phyloP scores from a whole-genome alignment of 2,888 invertebrate genomes.

The Fragum whitleyi region DNA sequence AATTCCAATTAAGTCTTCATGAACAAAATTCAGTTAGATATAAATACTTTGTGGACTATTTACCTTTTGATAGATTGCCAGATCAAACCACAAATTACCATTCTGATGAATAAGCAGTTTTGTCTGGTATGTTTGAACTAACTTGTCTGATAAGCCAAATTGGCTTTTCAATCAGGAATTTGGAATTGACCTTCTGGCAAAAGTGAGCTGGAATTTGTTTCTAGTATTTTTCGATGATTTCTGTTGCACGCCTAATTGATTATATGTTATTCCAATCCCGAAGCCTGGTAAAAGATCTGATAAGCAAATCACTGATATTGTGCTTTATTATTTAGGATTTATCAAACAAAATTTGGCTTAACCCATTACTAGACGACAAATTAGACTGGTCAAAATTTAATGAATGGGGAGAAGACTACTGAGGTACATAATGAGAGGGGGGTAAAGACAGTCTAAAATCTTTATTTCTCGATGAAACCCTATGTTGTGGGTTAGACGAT shows the following conservation, averaged over 20 bases:
- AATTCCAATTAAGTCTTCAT: too few relatives aligned
- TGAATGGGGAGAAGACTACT: too few relatives aligned
- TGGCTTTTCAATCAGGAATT: constrained; percentile 4
- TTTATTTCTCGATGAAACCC: too few relatives aligned
- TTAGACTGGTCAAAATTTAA: too few relatives aligned
- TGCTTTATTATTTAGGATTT: too few relatives aligned
- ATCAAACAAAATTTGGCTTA: too few relatives aligned
- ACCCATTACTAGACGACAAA: too few relatives aligned
- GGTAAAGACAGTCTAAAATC: too few relatives aligned
- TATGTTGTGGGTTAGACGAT: too few relatives aligned
- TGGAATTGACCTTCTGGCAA: not conserved
- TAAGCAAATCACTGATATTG: not conserved
- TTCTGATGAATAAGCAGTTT: constrained; percentile 25
- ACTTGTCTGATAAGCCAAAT: not conserved
- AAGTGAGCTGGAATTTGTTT: constrained; percentile 1
- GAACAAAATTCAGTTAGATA: too few relatives aligned
- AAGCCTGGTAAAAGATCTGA: not conserved
- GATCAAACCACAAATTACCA: constrained; percentile 1
- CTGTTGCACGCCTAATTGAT: constrained; percentile 4
- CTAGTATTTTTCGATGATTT: not conserved
- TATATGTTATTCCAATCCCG: not conserved
- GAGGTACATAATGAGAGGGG: too few relatives aligned
- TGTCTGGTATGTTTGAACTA: not conserved
- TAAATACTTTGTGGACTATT: too few relatives aligned
- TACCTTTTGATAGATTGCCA: constrained; percentile 17